Evolutionary conservation across 2,797 vertebrate species (phyloP).

Genomic region (Psittacula derbiana): DNA sequence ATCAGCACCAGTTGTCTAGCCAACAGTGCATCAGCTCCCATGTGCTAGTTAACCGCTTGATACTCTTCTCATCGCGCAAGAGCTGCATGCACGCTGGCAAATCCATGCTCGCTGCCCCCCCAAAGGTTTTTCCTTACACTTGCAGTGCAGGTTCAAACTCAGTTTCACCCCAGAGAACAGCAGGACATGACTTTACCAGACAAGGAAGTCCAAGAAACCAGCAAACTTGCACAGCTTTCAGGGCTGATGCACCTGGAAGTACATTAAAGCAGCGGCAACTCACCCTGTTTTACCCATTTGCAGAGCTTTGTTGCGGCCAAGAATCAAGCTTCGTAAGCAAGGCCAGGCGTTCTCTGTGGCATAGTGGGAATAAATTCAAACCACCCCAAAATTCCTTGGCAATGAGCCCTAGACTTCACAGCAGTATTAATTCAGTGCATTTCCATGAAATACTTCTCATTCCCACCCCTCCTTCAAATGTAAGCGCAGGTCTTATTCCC

Average conservation of each 20-base stretch:
- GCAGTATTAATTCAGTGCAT: neutral
- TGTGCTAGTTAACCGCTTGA: neutral
- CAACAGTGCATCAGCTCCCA: neutral
- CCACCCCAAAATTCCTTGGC: constrained; percentile 31
- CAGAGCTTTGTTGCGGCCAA: neutral
- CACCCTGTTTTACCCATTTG: neutral
- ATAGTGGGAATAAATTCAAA: constrained; percentile 13
- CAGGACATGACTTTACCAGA: neutral
- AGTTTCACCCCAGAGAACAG: neutral
- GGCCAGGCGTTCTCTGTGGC: neutral
- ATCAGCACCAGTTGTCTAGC: constrained; percentile 33
- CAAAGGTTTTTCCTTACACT: neutral
- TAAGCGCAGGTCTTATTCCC: accelerated
- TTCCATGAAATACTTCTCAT: neutral
- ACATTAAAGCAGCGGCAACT: neutral
- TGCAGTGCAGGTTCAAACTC: neutral
- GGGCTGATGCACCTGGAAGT: neutral
- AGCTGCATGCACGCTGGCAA: neutral
- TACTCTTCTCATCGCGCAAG: neutral
- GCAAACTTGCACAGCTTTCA: neutral
- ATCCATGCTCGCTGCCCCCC: neutral
- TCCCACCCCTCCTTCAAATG: neutral
- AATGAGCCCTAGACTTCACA: neutral
- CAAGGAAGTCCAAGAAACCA: neutral
- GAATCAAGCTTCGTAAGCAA: neutral